A percentile compares a stretch with the other conserved stretches of the same genome.
These are phyloP conservation scores for Helicorthomorpha holstii DNA, from an alignment of 1,140 invertebrate species.

Conservation along the genomic window DNA sequence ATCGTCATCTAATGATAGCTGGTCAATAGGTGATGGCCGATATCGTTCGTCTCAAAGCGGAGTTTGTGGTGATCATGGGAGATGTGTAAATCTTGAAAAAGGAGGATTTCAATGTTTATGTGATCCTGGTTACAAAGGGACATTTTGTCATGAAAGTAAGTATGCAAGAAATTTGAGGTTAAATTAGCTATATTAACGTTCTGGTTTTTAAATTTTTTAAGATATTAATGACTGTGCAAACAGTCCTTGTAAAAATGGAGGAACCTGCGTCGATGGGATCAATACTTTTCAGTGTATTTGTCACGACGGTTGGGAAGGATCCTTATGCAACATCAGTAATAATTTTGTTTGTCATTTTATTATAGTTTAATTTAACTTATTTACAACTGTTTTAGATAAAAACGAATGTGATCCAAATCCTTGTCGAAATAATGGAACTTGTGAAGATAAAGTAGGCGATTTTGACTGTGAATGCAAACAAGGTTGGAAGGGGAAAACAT, in stretches of 20 bases:
- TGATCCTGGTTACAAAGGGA: conserved; percentile 26
- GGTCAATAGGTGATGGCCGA: conserved; percentile 10
- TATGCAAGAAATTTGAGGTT: neutral
- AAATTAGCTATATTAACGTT: neutral
- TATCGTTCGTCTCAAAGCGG: conserved; percentile 21
- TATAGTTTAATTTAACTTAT: conserved; percentile 1
- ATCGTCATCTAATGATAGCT: conserved; percentile 18
- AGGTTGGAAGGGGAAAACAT: conserved; percentile 64
- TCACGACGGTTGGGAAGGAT: conserved; percentile 38
- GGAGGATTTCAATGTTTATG: conserved; percentile 38
- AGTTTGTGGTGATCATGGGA: conserved; percentile 57
- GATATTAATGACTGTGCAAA: conserved; percentile 18
- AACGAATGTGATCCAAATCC: conserved; percentile 20
- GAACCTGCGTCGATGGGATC: conserved; percentile 43
- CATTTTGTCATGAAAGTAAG: conserved; percentile 28
- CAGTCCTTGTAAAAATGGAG: conserved; percentile 26
- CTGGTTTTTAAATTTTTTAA: conserved; percentile 7
- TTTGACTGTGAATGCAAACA: conserved; percentile 28
- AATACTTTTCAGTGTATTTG: conserved; percentile 58
- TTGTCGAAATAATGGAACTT: conserved; percentile 21
- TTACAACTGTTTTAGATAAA: conserved; percentile 13
- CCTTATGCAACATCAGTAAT: conserved; percentile 14
- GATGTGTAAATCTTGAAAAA: conserved; percentile 43
- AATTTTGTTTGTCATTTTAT: conserved; percentile 13
- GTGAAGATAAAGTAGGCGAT: conserved; percentile 17